Base-by-base conservation (phyloP, 2,888 invertebrate species). In the Diarsia brunnea region DNA sequence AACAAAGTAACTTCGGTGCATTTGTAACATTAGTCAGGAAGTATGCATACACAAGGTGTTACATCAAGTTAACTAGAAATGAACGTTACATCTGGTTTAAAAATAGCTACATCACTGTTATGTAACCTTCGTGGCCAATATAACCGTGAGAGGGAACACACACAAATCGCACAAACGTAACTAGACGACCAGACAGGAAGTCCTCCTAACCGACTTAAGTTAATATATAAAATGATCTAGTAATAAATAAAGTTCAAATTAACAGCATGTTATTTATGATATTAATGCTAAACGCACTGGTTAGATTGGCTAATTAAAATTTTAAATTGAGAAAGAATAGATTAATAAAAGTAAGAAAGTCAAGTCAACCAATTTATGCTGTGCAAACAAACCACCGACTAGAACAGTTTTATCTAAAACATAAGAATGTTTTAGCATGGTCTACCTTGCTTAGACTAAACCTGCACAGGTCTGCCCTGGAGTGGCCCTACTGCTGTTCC, bases 121-220 rank as follows among this genome's bases (percentile, higher is more conserved):
- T 21, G 51, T 70, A 75, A 81, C 79, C 76, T 67, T 76, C 76
- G 47, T 58, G 31, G 27, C 75, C 70, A 76, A 68, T 70, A 80
- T 76, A 47, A 58, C 51, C 81, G 76, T 58, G 76, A 76, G 70
- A 81, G 51, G 67, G 16, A 76, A 70, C 58, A 51, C 49, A 43
- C 49, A 24, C 75, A 43, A 80, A 61, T 75, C 79, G 8, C 38
- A 75, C 67, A 38, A 66, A 58, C 45, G 60, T 60, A 61, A 78
- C 73, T 61, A 51, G 24, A 65, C 24, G 24, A 55, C 24, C 49
- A 31, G 64, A 31, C 31, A 55, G 14, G 61, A 47, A 14, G 38
- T 61, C 45, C 24, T 45, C 4, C 10, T 76, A 45, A 21, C 43
- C 27, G 24, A 43, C n/a, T 58, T 49, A 12, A 58, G n/a, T 24